Evolutionary conservation across 1,140 invertebrate genomes (phyloP), one percentile per base, ranked within the genome.

Genomic region (Triops cancriformis): DNA sequence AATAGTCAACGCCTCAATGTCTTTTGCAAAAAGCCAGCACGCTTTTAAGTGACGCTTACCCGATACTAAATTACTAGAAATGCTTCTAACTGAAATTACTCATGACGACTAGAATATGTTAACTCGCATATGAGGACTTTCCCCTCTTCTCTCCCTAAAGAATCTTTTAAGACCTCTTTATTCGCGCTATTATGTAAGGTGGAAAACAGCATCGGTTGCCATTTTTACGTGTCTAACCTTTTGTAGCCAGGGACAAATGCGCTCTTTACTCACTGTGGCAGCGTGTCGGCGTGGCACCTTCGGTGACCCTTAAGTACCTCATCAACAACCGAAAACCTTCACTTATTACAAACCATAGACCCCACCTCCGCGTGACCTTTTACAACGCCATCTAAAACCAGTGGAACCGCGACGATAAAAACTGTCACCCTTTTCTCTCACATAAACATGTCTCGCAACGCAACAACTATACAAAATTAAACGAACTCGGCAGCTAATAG

Each of bases 311-410:
- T 64, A 64, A 64, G 18, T 64, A 18, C 51, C 51, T 64, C 51
- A 64, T 64, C 51, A 64, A 64, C 51, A 64, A 64, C 9, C 51
- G 31, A 64, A 64, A 23, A 64, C 51, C 51, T 64, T 64, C n/a
- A 64, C 51, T 64, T 64, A 64, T 64, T 64, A 64, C 51, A 64
- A 3, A 64, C 51, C 51, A 64, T 64, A 64, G 51, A 64, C 51
- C 51, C 14, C 51, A 64, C 51, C 51, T 64, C 14, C 51, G 51
- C 14, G 51, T 23, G 51, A 64, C 51, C 51, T 64, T 37, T 37
- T 64, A 64, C 51, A 64, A 23, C 18, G 51, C 4, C 51, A 64
- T 37, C 31, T 23, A 64, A 64, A 64, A 18, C 51, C 51, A 23
- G 14, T 23, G 14, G 23, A 64, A 9, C 51, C 18, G 14, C 51